Percentiles rank a stretch among this genome's conserved stretches.
phyloP scores from a whole-genome alignment of 2,797 vertebrate genomes.

The Gallinago stenura region DNA sequence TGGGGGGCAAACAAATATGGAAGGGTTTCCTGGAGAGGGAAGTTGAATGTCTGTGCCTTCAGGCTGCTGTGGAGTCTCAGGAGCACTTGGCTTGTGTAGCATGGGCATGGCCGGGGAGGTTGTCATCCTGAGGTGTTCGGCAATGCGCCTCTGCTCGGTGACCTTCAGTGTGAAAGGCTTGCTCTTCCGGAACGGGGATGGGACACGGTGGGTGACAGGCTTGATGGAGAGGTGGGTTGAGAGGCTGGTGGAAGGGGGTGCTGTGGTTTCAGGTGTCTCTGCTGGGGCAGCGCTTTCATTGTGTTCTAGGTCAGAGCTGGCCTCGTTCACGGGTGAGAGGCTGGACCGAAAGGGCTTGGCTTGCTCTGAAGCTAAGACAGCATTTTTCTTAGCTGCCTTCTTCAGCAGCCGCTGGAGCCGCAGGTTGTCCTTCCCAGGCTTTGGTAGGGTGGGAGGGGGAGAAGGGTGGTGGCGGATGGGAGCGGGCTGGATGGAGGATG shows the following conservation, averaged over 20 bases:
- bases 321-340: constrained; percentile 93
- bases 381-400: constrained; percentile 84
- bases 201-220: constrained; percentile 53
- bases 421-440: constrained; percentile 90
- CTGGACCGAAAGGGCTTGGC: constrained; percentile 86
- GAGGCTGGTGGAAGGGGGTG: constrained; percentile 36
- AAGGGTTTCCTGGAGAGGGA: neutral
- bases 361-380: constrained; percentile 75
- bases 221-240: constrained; percentile 70
- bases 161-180: constrained; percentile 65
- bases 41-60: neutral
- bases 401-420: constrained; percentile 90
- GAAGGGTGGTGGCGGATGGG: constrained; percentile 76
- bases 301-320: constrained; percentile 86
- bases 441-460: constrained; percentile 90
- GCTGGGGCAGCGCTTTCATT: neutral
- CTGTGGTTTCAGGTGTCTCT: neutral
- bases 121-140: constrained; percentile 46
- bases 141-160: constrained; percentile 71
- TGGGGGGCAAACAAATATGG: constrained; percentile 33
- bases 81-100: neutral
- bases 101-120: neutral
- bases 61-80: neutral
- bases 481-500: constrained; percentile 59
- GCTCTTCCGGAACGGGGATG: constrained; percentile 77